A percentile compares a stretch with the other conserved stretches of the same genome.
Conservation (phyloP, 2,888 invertebrate species). For the Andrena hattorfiana region DNA sequence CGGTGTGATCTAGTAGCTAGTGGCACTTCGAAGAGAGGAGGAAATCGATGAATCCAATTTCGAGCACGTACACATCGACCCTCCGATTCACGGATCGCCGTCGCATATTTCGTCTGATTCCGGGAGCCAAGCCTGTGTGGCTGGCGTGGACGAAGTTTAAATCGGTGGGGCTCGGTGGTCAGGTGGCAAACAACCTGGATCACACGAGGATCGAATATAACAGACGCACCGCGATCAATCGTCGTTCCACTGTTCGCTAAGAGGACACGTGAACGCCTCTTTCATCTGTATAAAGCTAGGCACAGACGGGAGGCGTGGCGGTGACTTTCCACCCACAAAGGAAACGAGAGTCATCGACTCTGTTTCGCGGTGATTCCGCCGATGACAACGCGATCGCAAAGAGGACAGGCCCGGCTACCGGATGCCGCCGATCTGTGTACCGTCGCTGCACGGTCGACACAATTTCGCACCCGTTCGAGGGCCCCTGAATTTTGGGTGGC, state of each 20-base stretch:
- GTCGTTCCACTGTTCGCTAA: conserved; percentile 3
- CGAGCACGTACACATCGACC: too few relatives aligned
- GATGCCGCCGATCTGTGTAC: conserved; percentile 18
- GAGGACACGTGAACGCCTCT: conserved; percentile 17
- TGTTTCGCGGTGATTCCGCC: conserved; percentile 47
- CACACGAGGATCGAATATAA: conserved; percentile 40
- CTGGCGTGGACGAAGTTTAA: conserved; percentile 21
- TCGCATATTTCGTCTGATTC: not conserved
- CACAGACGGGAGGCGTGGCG: conserved; percentile 34
- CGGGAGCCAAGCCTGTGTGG: conserved; percentile 4
- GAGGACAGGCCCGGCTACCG: conserved; percentile 12
- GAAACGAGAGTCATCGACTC: conserved; percentile 56
- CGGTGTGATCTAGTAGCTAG: not conserved
- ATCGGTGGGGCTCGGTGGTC: not conserved
- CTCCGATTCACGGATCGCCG: not conserved
- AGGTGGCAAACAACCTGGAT: conserved; percentile 29
- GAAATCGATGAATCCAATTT: too few relatives aligned
- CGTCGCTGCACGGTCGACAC: not conserved
- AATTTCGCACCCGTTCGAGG: conserved; percentile 43
- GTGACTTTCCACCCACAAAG: conserved; percentile 56
- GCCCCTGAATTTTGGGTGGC: conserved; percentile 36
- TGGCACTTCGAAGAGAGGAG: too few relatives aligned
- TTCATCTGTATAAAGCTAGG: conserved; percentile 5
- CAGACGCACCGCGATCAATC: conserved; percentile 15
- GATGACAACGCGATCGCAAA: conserved; percentile 37